Evolutionary conservation across 1,140 invertebrate genomes (phyloP), one percentile per base, ranked within the genome.

Genomic region (Caenorhabditis briggsae): DNA sequence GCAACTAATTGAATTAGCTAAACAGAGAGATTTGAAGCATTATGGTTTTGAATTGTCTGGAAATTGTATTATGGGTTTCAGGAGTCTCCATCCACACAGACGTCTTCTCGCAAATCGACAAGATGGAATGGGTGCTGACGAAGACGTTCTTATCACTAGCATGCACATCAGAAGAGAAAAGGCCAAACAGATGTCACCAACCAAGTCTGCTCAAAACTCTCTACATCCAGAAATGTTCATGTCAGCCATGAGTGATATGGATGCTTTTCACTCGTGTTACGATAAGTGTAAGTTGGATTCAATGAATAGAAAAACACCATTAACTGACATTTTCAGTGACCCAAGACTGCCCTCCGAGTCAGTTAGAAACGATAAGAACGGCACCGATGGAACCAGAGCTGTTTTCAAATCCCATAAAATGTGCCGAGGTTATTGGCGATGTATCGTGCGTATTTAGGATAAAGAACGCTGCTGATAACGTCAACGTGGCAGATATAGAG

Each of bases 331-430:
- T 58, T 58, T 46, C 33, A 56, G 56, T 83, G 53, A 56, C 53
- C 9, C 53, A 83, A 58, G 56, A 58, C 2, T 83, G 14, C 14
- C 7, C 53, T 6, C 58, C 58, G 14, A 33, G 58, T 23, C 58
- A 83, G 43, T 43, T 83, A 5, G 58, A 83, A 16, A 46, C 58
- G 16, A 41, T 83, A 20, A 48, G 70, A n/a, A 48, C 70, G 2
- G 70, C 70, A 12, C 70, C 70, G 2, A 18, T 46, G 8, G 70
- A 78, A 23, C 70, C 70, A 48, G 50, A 84, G 43, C 86, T 87
- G 3, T 56, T 87, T 14, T 87, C 86, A 8, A 56, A 78, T 46
- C 86, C 86, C 5, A 64, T 87, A 3, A 84, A 87, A 48, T 84
- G 87, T 25, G 86, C 65, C 0, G 86, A 87, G 23, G 20, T 83